These are phyloP conservation scores for Aphaenogaster rudis DNA, from an alignment of 1,140 invertebrate species.

Conservation along the genomic window DNA sequence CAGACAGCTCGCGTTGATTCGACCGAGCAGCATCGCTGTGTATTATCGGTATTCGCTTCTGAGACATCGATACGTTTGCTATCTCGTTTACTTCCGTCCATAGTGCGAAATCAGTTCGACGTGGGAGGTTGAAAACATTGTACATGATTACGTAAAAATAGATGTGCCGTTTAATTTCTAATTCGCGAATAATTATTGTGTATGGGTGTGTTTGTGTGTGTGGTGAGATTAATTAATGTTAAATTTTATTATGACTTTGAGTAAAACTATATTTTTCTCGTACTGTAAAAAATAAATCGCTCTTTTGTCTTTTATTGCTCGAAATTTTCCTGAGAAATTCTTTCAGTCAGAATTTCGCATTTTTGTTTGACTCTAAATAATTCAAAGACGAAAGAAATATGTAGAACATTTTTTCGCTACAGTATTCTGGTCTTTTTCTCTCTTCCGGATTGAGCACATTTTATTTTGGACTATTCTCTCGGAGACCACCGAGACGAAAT, in stretches of 20 bases:
- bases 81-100: conserved; percentile 21
- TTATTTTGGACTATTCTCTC: not conserved
- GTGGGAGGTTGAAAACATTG: not conserved
- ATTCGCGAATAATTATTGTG: not conserved
- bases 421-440: not conserved
- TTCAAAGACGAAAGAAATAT: not conserved
- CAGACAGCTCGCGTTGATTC: conserved; percentile 17
- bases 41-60: not conserved
- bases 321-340: not conserved
- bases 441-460: not conserved
- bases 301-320: not conserved
- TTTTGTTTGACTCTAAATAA: not conserved
- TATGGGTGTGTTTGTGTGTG: no score
- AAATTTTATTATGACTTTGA: not conserved
- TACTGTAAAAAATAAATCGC: not conserved
- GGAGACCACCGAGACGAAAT: not conserved
- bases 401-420: not conserved
- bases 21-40: not conserved
- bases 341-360: not conserved
- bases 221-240: not conserved
- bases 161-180: not conserved
- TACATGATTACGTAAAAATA: not conserved
- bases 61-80: conserved; percentile 30
- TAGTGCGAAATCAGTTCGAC: not conserved
- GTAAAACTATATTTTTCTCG: not conserved